Evolutionary conservation across 2,113 vertebrate species (phyloP), one percentile per base, ranked within the genome.

Genomic region (Erythrolamprus reginae): DNA sequence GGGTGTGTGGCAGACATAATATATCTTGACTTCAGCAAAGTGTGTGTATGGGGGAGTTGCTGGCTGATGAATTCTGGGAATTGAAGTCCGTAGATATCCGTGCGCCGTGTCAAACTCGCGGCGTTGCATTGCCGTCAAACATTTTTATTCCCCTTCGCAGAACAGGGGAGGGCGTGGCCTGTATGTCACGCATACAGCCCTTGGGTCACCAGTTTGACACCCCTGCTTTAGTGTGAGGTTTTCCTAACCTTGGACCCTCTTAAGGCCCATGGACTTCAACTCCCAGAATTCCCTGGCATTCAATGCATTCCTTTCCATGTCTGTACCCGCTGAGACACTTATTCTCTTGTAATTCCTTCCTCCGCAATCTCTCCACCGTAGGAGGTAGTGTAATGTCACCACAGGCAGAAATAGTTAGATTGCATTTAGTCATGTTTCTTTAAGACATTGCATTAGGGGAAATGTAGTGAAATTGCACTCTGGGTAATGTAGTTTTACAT

Each of bases 121-220:
- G 8, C 23, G 1, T 56, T 23, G 10, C 23, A 0, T 26, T 56
- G 55, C 55, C 2, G 23, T 24, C 23, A 24, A 7, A 7, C 6
- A 8, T 1, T 24, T 9, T 56, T 24, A 1, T 0, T 7, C 23
- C 48, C 48, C 48, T 55, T 56, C 1, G 23, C 7, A 8, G 55
- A 24, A 6, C 55, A 24, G 23, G 55, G 7, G 23, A 8, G 23
- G 23, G 23, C 21, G 8, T 56, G 23, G 23, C 1, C 19, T 55
- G 53, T 0, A 1, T 0, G 21, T 7, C 19, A 55, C 5, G 0
- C 21, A 7, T 23, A 2, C 7, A 21, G 53, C 19, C 6, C 23
- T 2, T 2, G 55, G 7, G 23, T n/a, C n/a, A n/a, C n/a, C n/a
- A n/a, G n/a, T n/a, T n/a, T n/a, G n/a, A n/a, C n/a, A n/a, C n/a